These are phyloP conservation scores for Ligdia adustata DNA, from an alignment of 2,888 invertebrate species.

Conservation along the genomic window DNA sequence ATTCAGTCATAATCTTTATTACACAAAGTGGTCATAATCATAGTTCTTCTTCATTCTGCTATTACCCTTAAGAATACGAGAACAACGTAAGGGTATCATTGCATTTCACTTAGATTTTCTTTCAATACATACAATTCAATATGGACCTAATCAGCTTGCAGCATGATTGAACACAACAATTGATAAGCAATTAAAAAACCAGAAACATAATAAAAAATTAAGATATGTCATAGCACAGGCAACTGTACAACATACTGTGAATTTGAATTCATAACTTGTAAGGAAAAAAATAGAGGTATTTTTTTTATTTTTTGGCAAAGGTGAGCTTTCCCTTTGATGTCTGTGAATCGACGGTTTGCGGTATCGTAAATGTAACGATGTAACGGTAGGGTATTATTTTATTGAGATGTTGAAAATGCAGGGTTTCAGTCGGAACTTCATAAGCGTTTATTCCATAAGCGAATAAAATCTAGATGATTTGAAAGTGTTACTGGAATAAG, in stretches of 20 bases:
- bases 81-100: too few species aligned
- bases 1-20: too few species aligned
- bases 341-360: conserved; percentile 19
- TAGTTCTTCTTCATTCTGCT: too few species aligned
- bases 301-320: conserved; percentile 11
- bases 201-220: too few species aligned
- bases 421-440: background rate
- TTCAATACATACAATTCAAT: too few species aligned
- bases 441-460: background rate
- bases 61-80: too few species aligned
- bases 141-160: too few species aligned
- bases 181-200: too few species aligned
- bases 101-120: too few species aligned
- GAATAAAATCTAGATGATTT: background rate
- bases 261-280: conserved; percentile 23
- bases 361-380: conserved; percentile 15
- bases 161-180: too few species aligned
- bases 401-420: conserved; percentile 15
- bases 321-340: conserved; percentile 20
- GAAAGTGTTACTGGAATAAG: background rate
- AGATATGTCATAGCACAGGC: background rate
- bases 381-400: conserved; percentile 16
- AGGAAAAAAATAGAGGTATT: conserved; percentile 9
- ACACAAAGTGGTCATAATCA: too few species aligned
- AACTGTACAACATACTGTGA: conserved; percentile 8